phyloP scores from a whole-genome alignment of 1,140 invertebrate genomes.

The Coelopa frigida region DNA sequence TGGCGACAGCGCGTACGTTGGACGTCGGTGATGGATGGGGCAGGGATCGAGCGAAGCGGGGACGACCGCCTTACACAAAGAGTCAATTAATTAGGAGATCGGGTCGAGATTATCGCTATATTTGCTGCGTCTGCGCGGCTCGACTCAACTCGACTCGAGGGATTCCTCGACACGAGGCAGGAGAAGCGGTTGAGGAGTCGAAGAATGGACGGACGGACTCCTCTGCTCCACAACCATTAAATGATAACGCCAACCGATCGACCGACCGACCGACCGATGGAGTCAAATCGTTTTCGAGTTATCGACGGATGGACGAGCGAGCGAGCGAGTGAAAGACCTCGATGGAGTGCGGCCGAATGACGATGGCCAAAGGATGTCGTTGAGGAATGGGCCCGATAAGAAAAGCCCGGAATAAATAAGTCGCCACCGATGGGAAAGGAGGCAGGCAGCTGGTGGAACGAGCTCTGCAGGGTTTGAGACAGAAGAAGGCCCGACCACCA shows the following conservation, averaged over 20 bases:
- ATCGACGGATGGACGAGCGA: neutral
- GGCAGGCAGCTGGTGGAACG: too few relatives aligned
- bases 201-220: neutral
- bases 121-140: conserved; percentile 12
- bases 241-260: neutral
- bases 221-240: neutral
- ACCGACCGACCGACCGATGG: neutral
- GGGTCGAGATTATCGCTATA: conserved; percentile 39
- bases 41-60: too few relatives aligned
- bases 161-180: neutral
- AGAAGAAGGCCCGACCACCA: too few relatives aligned
- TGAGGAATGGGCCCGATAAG: too few relatives aligned
- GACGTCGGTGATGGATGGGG: too few relatives aligned
- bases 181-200: neutral
- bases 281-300: neutral
- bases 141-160: neutral
- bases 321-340: neutral
- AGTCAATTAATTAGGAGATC: conserved; percentile 44
- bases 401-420: too few relatives aligned
- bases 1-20: too few relatives aligned
- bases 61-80: too few relatives aligned
- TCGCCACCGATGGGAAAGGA: too few relatives aligned
- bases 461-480: too few relatives aligned
- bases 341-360: neutral
- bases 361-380: neutral